Percentiles rank a stretch among this genome's conserved stretches.
These are phyloP conservation scores for Mus musculus DNA, from an alignment of 2,113 vertebrate species.

Conservation along the genomic window GRCm39 chr4:68865001-68865500, in stretches of 20 bases:
- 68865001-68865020: background rate
- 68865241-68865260: background rate
- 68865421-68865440: background rate
- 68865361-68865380: slow-evolving; percentile 57
- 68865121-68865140: background rate
- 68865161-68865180: background rate
- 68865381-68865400: slow-evolving; percentile 45
- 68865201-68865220: background rate
- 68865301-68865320: background rate
- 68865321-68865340: background rate
- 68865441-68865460: slow-evolving; percentile 71
- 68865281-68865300: background rate
- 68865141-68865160: background rate
- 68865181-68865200: background rate
- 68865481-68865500: slow-evolving; percentile 64
- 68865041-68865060: slow-evolving; percentile 57
- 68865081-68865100: background rate
- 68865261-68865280: background rate
- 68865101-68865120: slow-evolving; percentile 14
- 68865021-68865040: slow-evolving; percentile 9
- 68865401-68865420: slow-evolving; percentile 67
- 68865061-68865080: slow-evolving; percentile 19
- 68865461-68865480: slow-evolving; percentile 62
- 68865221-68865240: background rate
- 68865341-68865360: background rate